A percentile compares a stretch with the other conserved stretches of the same genome.
phyloP scores from a whole-genome alignment of 2,888 invertebrate species.

The Elysia crispata region DNA sequence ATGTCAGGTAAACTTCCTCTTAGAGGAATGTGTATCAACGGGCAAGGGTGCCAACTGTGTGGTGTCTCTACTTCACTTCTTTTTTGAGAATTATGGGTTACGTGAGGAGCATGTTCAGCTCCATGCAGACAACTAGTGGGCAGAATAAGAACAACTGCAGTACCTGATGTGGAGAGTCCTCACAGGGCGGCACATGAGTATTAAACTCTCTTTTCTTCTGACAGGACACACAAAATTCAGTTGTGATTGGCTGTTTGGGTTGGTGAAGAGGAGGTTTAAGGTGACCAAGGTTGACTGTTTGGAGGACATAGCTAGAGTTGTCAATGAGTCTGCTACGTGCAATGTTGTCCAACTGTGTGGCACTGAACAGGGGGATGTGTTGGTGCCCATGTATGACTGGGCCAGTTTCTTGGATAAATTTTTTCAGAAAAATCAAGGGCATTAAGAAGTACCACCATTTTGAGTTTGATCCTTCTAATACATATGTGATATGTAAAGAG shows the following conservation, averaged over 20 bases:
- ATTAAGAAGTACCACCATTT: constrained; percentile 48
- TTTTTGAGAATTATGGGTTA: too few species aligned
- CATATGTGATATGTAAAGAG: background rate
- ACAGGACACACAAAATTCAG: constrained; percentile 52
- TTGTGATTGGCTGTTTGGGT: too few species aligned
- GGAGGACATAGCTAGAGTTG: constrained; percentile 42
- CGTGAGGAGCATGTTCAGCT: too few species aligned
- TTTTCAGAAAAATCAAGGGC: constrained; percentile 41
- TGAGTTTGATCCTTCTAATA: background rate
- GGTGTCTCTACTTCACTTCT: background rate
- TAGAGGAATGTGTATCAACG: too few species aligned
- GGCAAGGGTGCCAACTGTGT: background rate
- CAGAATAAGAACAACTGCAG: background rate
- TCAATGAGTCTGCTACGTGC: background rate
- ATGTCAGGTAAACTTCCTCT: too few species aligned
- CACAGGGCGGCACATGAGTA: constrained; percentile 19
- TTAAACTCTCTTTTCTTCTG: constrained; percentile 41
- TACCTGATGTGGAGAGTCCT: constrained; percentile 1
- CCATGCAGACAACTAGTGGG: background rate
- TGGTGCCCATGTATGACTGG: constrained; percentile 47
- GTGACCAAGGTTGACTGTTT: constrained; percentile 46
- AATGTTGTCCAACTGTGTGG: constrained; percentile 41
- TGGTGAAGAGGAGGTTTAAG: constrained; percentile 42
- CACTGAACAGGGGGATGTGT: constrained; percentile 34
- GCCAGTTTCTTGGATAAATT: constrained; percentile 11